A percentile compares a stretch with the other conserved stretches of the same genome.
These are phyloP conservation scores for Drosophila kikkawai DNA, from an alignment of 1,140 invertebrate genomes.

Conservation along the genomic window DNA sequence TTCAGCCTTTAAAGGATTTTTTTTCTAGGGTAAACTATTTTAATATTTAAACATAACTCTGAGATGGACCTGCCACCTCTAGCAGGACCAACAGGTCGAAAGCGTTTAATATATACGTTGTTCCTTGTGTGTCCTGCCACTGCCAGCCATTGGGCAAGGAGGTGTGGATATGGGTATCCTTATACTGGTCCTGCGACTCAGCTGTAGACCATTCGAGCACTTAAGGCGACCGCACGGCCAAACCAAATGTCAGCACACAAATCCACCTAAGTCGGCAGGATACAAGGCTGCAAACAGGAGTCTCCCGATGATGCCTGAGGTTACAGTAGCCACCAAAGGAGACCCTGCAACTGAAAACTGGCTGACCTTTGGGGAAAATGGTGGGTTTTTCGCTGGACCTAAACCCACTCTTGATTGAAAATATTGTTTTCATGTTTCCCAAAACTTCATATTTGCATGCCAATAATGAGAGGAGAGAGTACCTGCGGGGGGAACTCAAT, in stretches of 20 bases:
- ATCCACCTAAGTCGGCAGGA: constrained; percentile 38
- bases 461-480: neutral
- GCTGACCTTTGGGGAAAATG: neutral
- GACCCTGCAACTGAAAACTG: constrained; percentile 8
- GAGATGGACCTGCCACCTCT: constrained; percentile 23
- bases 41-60: no score
- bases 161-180: neutral
- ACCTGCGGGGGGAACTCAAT: neutral
- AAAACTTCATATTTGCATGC: constrained; percentile 4
- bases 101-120: constrained; percentile 10
- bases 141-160: constrained; percentile 20
- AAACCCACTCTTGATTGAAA: neutral
- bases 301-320: constrained; percentile 22
- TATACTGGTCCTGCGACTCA: constrained; percentile 1
- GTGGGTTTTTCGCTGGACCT: neutral
- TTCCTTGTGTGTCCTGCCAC: constrained; percentile 9
- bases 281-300: constrained; percentile 24
- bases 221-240: constrained; percentile 63
- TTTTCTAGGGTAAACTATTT: neutral
- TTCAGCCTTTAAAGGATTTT: no score
- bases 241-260: constrained; percentile 59
- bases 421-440: constrained; percentile 9
- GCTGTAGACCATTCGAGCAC: constrained; percentile 20
- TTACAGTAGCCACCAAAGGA: neutral
- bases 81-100: constrained; percentile 42